Evolutionary conservation across 2,797 vertebrate species (phyloP), one percentile per base, ranked within the genome.

Genomic region (Crenuchus spilurus): DNA sequence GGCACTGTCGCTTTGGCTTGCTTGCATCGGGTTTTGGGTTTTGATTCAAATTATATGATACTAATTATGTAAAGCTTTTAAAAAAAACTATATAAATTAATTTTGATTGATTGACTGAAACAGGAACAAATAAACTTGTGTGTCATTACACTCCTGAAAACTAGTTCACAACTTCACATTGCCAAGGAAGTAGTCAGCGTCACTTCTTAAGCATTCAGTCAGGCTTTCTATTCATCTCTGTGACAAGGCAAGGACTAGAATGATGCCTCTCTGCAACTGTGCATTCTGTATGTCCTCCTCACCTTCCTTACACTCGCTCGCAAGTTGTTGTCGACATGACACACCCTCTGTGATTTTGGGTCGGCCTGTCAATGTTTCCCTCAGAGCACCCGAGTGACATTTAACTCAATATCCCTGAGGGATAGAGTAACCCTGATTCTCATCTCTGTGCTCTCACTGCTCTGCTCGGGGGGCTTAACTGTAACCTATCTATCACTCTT

Each of bases 341-440:
- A 58, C 88, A 88, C 88, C 89, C 88, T 90, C 83, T 88, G 89
- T 85, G 89, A 88, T 87, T 89, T 88, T 67, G 83, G 84, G 84
- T 89, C 83, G 49, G 87, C 84, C 87, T 90, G 90, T 92, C 90
- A 90, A 88, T 90, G 58, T 28, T 57, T 75, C 58, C 64, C n/a
- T 10, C 16, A 4, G 33, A 74, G 52, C 26, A 60, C 65, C 77
- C 69, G 68, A 9, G 73, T 93, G 91, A 93, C 92, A 92, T 93
- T 93, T 92, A 92, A 92, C 87, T 92, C 90, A 92, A 92, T 92
- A 92, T 92, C 90, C 86, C 85, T 87, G 84, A 84, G 87, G 90
- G 90, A 91, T 91, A 88, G 82, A 64, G 28, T 76, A 63, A 70
- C 74, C 58, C 61, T 18, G 54, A 16, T 63, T 41, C 54, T 33